These are phyloP conservation scores for Plestiodon gilberti DNA, from an alignment of 2,113 vertebrate genomes.

Conservation along the genomic window DNA sequence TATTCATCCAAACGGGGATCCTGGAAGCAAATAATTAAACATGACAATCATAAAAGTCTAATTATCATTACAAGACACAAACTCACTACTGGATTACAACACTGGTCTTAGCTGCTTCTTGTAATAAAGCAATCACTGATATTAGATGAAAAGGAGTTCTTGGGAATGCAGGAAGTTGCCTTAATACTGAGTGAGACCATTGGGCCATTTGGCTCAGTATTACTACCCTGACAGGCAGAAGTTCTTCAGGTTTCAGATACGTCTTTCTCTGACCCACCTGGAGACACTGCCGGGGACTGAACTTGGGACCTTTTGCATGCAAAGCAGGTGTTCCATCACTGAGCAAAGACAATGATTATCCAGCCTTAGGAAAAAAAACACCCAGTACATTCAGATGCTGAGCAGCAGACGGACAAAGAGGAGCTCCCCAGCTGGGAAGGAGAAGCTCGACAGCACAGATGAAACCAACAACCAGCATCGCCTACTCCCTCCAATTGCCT, in stretches of 20 bases:
- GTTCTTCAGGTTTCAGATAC: too few relatives aligned
- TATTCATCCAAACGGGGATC: background rate
- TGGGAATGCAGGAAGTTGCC: too few relatives aligned
- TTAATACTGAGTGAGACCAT: too few relatives aligned
- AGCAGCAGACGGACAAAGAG: slow-evolving; percentile 25
- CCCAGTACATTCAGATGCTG: background rate
- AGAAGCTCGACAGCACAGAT: background rate
- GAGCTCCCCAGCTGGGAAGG: background rate
- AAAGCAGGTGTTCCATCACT: too few relatives aligned
- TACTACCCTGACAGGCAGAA: too few relatives aligned
- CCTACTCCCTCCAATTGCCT: slow-evolving; percentile 34
- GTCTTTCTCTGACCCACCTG: too few relatives aligned
- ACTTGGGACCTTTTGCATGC: too few relatives aligned
- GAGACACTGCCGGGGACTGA: too few relatives aligned
- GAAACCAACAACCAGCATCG: slow-evolving; percentile 16
- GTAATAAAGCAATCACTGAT: slow-evolving; percentile 14
- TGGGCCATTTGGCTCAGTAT: too few relatives aligned
- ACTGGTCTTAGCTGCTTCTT: background rate
- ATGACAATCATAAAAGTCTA: background rate
- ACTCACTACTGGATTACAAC: background rate
- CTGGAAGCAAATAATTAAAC: background rate
- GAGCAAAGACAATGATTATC: background rate
- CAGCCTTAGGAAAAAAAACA: background rate
- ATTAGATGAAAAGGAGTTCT: background rate
- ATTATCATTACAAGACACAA: background rate